phyloP scores from a whole-genome alignment of 2,113 vertebrate species.

The Cheirogaleus medius region DNA sequence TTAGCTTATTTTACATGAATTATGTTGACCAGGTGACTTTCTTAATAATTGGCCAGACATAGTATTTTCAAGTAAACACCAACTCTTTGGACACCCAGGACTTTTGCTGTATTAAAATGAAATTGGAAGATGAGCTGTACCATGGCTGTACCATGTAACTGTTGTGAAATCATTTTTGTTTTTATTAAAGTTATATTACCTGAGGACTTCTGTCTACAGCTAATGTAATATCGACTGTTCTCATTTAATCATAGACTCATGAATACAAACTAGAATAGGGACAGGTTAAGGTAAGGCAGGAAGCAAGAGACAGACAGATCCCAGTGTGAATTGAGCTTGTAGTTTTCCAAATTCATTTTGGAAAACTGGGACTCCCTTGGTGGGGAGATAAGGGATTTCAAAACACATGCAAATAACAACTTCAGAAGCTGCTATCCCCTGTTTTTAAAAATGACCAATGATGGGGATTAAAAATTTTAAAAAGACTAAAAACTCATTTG shows the following conservation, averaged over 20 bases:
- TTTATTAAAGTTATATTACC: slow-evolving; percentile 79
- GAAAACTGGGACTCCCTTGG: not conserved
- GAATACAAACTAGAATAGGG: slow-evolving; percentile 12
- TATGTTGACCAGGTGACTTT: slow-evolving; percentile 58
- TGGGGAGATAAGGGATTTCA: not conserved
- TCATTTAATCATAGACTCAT: slow-evolving; percentile 61
- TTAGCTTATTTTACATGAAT: slow-evolving; percentile 41
- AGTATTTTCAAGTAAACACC: slow-evolving; percentile 74
- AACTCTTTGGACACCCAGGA: slow-evolving; percentile 41
- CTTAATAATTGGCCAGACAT: slow-evolving; percentile 8
- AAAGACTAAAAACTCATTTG: not conserved
- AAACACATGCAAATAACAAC: not conserved
- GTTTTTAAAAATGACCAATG: slow-evolving; percentile 15
- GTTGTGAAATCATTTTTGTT: slow-evolving; percentile 74
- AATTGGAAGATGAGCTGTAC: slow-evolving; percentile 66
- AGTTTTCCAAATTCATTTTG: not conserved
- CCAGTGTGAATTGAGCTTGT: slow-evolving; percentile 24
- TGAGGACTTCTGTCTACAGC: slow-evolving; percentile 44
- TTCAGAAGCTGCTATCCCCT: not conserved
- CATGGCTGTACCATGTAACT: slow-evolving; percentile 52
- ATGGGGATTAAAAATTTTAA: not conserved
- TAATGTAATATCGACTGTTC: slow-evolving; percentile 72
- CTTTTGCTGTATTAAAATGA: slow-evolving; percentile 70
- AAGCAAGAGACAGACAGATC: slow-evolving; percentile 39
- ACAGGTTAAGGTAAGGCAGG: slow-evolving; percentile 22